These are phyloP conservation scores for Caenorhabditis imperialis DNA, from an alignment of 2,888 invertebrate species.

Conservation along the genomic window DNA sequence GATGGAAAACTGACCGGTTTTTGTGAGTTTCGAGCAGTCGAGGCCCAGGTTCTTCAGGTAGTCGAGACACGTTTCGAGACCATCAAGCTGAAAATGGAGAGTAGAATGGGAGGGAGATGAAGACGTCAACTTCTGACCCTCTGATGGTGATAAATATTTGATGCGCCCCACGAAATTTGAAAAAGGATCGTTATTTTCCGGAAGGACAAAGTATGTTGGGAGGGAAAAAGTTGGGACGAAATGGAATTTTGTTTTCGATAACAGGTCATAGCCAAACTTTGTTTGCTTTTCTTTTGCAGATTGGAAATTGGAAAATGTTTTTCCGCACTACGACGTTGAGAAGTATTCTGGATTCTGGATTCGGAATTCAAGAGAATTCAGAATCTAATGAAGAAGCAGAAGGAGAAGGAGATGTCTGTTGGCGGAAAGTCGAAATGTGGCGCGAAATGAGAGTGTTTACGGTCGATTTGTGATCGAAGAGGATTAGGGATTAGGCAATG, in stretches of 20 bases:
- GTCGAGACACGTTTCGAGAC: conserved; percentile 65
- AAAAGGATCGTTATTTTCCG: conserved; percentile 22
- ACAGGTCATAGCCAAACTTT: not conserved
- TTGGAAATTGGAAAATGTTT: too few relatives aligned
- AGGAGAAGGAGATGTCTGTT: not conserved
- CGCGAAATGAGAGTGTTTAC: conserved; percentile 51
- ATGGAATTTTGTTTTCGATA: conserved; percentile 19
- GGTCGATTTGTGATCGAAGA: conserved; percentile 43
- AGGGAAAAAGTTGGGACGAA: conserved; percentile 14
- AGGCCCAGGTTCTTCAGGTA: conserved; percentile 67
- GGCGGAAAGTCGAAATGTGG: conserved; percentile 24
- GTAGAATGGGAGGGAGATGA: conserved; percentile 2
- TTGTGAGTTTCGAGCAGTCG: conserved; percentile 65
- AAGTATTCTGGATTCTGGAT: too few relatives aligned
- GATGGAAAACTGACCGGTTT: conserved; percentile 62
- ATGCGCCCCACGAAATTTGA: too few relatives aligned
- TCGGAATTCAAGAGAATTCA: too few relatives aligned
- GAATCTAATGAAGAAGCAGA: too few relatives aligned
- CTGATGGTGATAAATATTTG: conserved; percentile 40
- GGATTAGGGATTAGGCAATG: conserved; percentile 33
- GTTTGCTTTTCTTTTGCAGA: conserved; percentile 15
- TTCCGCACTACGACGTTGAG: too few relatives aligned
- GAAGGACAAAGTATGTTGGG: conserved; percentile 2
- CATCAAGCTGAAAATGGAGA: conserved; percentile 45
- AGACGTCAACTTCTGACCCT: conserved; percentile 9